Conservation (phyloP, 1,140 invertebrate genomes). For the Babylonia areolata region DNA sequence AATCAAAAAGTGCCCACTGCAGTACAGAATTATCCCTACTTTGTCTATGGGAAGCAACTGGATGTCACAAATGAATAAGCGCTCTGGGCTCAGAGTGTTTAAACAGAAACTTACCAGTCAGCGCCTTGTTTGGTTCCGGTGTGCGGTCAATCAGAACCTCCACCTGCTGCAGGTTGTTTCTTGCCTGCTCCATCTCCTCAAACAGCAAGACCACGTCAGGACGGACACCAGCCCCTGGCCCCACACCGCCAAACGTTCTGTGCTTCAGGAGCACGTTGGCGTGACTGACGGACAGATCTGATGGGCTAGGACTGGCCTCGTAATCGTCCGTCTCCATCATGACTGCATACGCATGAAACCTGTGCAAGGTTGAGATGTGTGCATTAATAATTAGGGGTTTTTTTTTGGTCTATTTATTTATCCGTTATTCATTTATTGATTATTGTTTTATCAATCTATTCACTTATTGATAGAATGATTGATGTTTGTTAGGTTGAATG, state of each 20-base stretch:
- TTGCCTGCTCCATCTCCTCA: constrained; percentile 74
- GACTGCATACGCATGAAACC: constrained; percentile 75
- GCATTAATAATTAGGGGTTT: no score
- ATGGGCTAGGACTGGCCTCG: constrained; percentile 61
- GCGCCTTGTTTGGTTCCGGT: constrained; percentile 62
- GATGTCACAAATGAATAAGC: no score
- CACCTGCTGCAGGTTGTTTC: constrained; percentile 70
- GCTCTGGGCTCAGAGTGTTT: no score
- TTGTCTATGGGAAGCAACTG: no score
- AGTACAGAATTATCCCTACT: no score
- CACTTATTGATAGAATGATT: no score
- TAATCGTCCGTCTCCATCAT: constrained; percentile 74
- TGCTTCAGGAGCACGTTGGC: constrained; percentile 74
- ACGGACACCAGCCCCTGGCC: constrained; percentile 72
- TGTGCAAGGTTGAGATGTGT: constrained; percentile 40
- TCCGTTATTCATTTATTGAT: no score
- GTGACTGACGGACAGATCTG: constrained; percentile 59
- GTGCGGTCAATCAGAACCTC: constrained; percentile 65
- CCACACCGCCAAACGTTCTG: constrained; percentile 73
- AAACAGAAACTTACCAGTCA: constrained; percentile 54
- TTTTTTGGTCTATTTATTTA: no score
- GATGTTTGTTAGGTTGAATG: no score
- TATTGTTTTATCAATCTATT: no score
- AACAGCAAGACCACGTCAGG: constrained; percentile 74
- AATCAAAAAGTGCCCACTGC: no score